Evolutionary conservation across 2,797 vertebrate species (phyloP), one percentile per base, ranked within the genome.

Genomic region (Eulemur albifrons): DNA sequence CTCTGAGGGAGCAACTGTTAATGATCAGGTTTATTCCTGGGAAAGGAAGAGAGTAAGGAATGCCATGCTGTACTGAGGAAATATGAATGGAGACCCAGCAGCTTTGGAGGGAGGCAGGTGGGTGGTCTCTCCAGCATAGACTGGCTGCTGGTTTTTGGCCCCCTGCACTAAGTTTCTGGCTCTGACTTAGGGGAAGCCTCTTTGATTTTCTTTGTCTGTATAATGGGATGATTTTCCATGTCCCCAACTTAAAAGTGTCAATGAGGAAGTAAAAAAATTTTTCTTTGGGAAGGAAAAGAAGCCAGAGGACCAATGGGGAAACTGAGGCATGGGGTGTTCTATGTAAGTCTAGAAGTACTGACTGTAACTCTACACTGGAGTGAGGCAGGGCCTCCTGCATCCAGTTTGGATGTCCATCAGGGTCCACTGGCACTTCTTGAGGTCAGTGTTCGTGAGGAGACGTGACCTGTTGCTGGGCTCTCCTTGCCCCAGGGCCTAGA

Each of bases 1-100:
- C 65, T 92, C 61, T 1, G 0, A 50, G 52, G 81, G 84, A 30
- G 63, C 43, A 75, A 27, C 50, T 25, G 63, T 32, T 43, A 21
- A 45, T 20, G 12, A 20, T 59, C 43, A 48, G 45, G 59, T 38
- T 83, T 73, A 38, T 45, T 81, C 17, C 50, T 10, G 52, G 75
- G 65, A 80, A 15, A 61, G 38, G 59, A 82, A 61, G 54, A 67
- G 30, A 35, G 48, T 2, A n/a, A 45, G 59, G 57, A 35, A 38
- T 13, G 20, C 20, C 12, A 8, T 0, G 20, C 27, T 1, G 45
- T n/a, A 25, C 0, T 35, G n/a, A 50, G 6, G 54, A 76, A 21
- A 81, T 15, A 72, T 4, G 50, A 73, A 50, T 3, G 30, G 57
- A 94, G 76, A 70, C 21, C 38, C 17, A 4, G 73, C 10, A 79